Percentiles rank a stretch among this genome's conserved stretches.
These are phyloP conservation scores for Neria commutata DNA, from an alignment of 2,888 invertebrate genomes.

Conservation along the genomic window DNA sequence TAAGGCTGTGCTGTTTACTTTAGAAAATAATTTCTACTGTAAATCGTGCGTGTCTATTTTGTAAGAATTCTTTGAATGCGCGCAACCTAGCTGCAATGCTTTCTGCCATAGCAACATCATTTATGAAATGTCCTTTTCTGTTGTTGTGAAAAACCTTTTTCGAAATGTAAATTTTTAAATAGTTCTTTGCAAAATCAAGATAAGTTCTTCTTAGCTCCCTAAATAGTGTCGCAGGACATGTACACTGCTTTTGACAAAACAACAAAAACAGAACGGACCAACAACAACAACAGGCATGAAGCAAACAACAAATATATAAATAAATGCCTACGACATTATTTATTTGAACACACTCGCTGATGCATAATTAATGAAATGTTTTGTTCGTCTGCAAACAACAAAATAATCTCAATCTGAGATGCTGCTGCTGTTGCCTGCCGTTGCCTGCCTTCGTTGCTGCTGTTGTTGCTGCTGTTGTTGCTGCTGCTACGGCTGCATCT, in stretches of 20 bases:
- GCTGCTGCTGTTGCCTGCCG: slow-evolving; percentile 27
- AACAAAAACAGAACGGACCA: slow-evolving; percentile 1
- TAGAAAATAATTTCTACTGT: no score
- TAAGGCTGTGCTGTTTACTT: no score
- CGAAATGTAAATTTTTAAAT: no score
- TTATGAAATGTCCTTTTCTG: no score
- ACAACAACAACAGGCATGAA: neutral
- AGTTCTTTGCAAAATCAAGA: no score
- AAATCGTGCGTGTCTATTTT: no score
- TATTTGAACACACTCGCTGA: slow-evolving; percentile 52
- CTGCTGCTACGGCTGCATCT: slow-evolving; percentile 34
- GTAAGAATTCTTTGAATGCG: no score
- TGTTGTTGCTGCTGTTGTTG: slow-evolving; percentile 20
- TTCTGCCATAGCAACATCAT: no score
- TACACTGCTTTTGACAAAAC: slow-evolving; percentile 7
- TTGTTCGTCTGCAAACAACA: slow-evolving; percentile 12
- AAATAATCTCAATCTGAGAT: slow-evolving; percentile 15
- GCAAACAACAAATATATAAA: slow-evolving; percentile 22
- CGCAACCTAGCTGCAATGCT: no score
- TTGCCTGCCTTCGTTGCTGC: slow-evolving; percentile 22
- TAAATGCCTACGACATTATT: slow-evolving; percentile 41
- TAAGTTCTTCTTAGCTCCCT: slow-evolving; percentile 1
- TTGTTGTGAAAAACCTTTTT: no score
- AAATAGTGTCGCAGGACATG: slow-evolving; percentile 25
- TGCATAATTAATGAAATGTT: slow-evolving; percentile 55